Evolutionary conservation across 1,140 invertebrate genomes (phyloP), one percentile per base, ranked within the genome.

Genomic region (Venustaconcha ellipsiformis): DNA sequence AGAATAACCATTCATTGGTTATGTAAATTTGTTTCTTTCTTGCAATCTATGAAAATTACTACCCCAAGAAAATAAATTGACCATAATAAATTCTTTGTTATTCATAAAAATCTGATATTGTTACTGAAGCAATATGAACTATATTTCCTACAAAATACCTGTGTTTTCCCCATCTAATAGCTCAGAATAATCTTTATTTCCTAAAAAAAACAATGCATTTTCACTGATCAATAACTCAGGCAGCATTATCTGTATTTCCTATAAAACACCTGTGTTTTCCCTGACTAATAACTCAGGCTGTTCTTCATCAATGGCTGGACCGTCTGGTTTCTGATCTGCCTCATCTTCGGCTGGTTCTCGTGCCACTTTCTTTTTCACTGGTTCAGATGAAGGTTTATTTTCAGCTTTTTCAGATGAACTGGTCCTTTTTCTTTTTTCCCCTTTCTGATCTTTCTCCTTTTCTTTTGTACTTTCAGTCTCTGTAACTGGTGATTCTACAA

Each of bases 191-290:
- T 20, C 4, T 30, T 5, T 23, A 66, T 18, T 37, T 23, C n/a
- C n/a, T 30, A 69, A 23, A 26, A 26, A 77, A 70, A 30, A 30
- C 26, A 30, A 2, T 57, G 70, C 72, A 67, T 77, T 72, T 60
- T 77, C 70, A 71, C 55, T 77, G n/a, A 77, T 67, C 18, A 67
- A 57, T 23, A 72, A 56, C 56, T 71, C 75, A 55, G 60, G 26
- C 18, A 30, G 15, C 15, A 18, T 18, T 30, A 66, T n/a, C 17
- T 26, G 2, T n/a, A 66, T 15, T 30, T 20, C 17, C 18, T 30
- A 68, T 55, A 26, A 57, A 77, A 70, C 6, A 48, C 37, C 37
- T 48, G 37, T 48, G 37, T 48, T 48, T 48, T 48, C 37, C 37
- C 37, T 6, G 37, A 48, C 37, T 48, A 48, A 48, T 48, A 48